Evolutionary conservation across 2,888 invertebrate species (phyloP).

Genomic region (Brachyopa scutellaris): DNA sequence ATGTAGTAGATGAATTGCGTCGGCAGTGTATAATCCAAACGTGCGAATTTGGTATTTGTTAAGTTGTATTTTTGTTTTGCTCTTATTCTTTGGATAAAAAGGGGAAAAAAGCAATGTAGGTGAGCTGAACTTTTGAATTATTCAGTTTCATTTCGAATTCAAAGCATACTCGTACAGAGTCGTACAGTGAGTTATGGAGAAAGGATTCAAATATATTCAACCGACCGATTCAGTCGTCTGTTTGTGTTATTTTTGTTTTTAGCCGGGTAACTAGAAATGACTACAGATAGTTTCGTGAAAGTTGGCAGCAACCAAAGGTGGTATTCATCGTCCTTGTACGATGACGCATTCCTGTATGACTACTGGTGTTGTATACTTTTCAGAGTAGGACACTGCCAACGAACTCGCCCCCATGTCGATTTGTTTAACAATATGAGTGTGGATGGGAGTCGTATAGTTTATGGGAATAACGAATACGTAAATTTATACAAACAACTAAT

Average conservation of each 20-base stretch:
- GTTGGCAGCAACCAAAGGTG: conserved; percentile 13
- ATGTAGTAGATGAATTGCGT: neutral
- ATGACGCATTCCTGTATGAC: conserved; percentile 3
- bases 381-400: neutral
- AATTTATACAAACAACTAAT: conserved; percentile 25
- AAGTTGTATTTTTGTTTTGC: neutral
- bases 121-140: conserved; percentile 42
- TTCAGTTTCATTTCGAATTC: conserved; percentile 47
- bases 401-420: neutral
- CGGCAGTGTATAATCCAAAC: neutral
- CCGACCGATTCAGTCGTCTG: neutral
- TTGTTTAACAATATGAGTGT: conserved; percentile 6
- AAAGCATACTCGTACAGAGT: conserved; percentile 8
- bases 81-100: neutral
- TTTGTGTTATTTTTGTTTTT: neutral
- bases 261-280: neutral
- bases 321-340: neutral
- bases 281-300: conserved; percentile 26
- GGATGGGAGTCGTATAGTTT: neutral
- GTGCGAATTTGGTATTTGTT: neutral
- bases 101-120: neutral
- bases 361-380: neutral
- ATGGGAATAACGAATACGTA: neutral
- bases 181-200: neutral
- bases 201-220: conserved; percentile 6